phyloP scores from a whole-genome alignment of 2,797 vertebrate species.

The Paedocypris micromegethes region DNA sequence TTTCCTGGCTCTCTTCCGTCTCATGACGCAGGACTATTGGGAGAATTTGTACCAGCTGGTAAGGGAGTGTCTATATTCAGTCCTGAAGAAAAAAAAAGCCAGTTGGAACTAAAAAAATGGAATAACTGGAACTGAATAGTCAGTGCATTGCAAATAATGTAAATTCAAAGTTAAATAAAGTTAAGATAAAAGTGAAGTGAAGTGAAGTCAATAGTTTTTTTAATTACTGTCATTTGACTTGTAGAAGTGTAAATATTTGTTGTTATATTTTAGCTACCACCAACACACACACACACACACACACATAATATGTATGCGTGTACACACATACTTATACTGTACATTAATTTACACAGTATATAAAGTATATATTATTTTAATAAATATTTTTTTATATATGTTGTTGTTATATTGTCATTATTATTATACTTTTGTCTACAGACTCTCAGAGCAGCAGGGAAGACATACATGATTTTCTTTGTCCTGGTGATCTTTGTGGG shows the following conservation, averaged over 20 bases:
- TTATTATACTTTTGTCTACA: constrained; percentile 49
- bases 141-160: too few species aligned
- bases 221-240: neutral
- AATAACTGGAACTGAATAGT: constrained; percentile 12
- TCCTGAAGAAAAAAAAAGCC: neutral
- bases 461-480: constrained; percentile 99
- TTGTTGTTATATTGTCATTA: too few species aligned
- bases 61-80: constrained; percentile 15
- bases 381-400: too few species aligned
- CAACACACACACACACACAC: constrained; percentile 9
- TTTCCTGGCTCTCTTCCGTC: constrained; percentile 95
- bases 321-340: neutral
- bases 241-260: constrained; percentile 25
- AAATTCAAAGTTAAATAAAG: too few species aligned
- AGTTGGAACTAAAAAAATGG: neutral
- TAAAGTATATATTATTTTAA: too few species aligned
- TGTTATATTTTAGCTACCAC: constrained; percentile 17
- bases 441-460: constrained; percentile 93
- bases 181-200: too few species aligned
- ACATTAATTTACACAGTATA: too few species aligned
- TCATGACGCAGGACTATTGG: constrained; percentile 99
- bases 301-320: constrained; percentile 9
- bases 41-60: constrained; percentile 98
- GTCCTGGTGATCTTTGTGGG: constrained; percentile 98
- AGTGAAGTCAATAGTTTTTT: too few species aligned